Evolutionary conservation across 2,888 invertebrate species (phyloP).

Genomic region (Agapostemon virescens): DNA sequence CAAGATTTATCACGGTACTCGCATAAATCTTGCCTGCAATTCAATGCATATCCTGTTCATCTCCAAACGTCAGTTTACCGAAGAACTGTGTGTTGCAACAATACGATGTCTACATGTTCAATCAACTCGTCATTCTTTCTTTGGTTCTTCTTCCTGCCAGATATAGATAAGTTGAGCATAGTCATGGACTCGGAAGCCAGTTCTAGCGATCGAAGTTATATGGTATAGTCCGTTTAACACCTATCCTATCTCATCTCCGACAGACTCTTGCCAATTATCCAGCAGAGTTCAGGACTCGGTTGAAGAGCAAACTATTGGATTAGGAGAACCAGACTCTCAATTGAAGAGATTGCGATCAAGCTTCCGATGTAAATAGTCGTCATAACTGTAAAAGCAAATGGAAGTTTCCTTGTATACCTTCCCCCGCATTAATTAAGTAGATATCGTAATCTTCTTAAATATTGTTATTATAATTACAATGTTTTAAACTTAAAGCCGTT

Average conservation of each 20-base stretch:
- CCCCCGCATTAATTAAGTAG: background rate
- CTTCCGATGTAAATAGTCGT: conserved; percentile 30
- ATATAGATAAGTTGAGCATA: conserved; percentile 17
- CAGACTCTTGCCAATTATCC: conserved; percentile 48
- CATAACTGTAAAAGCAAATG: conserved; percentile 27
- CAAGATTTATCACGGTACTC: background rate
- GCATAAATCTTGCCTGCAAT: background rate
- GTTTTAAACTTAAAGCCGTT: background rate
- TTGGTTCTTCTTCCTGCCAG: background rate
- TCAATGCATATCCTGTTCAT: background rate
- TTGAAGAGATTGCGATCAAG: conserved; percentile 38
- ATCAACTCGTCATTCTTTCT: conserved; percentile 10
- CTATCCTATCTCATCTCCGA: conserved; percentile 36
- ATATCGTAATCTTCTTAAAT: background rate
- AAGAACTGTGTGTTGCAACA: background rate
- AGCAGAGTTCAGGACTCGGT: conserved; percentile 34
- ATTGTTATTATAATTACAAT: background rate
- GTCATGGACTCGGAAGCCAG: conserved; percentile 28
- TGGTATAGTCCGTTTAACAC: conserved; percentile 28
- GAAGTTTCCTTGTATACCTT: background rate
- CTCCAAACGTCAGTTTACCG: background rate
- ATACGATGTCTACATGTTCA: conserved; percentile 1
- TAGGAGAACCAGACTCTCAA: conserved; percentile 23
- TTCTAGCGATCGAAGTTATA: conserved; percentile 36
- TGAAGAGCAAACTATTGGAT: conserved; percentile 53